phyloP scores from a whole-genome alignment of 2,113 vertebrate species.

The Leptocoma aspasia region DNA sequence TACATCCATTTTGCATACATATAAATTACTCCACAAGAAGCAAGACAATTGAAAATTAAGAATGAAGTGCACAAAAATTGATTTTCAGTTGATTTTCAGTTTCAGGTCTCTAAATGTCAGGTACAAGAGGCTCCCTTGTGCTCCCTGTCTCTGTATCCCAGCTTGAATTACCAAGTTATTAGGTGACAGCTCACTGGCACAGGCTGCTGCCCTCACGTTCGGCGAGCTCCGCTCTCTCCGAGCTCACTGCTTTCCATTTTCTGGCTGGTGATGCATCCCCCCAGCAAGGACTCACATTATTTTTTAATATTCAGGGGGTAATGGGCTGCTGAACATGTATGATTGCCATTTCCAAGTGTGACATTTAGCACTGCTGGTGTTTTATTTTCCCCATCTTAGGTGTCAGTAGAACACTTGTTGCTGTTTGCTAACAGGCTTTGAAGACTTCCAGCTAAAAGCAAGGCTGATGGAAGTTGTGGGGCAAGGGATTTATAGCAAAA shows the following conservation, averaged over 20 bases:
- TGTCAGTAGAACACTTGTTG: not conserved
- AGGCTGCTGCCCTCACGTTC: rapidly evolving
- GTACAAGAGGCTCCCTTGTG: not conserved
- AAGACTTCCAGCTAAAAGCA: not conserved
- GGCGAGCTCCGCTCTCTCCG: not conserved
- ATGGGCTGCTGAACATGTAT: not conserved
- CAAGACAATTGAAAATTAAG: not conserved
- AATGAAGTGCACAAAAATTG: not conserved
- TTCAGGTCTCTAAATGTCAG: not conserved
- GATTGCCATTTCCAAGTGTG: not conserved
- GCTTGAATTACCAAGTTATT: not conserved
- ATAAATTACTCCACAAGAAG: not conserved
- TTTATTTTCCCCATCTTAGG: not conserved
- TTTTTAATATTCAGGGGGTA: not conserved
- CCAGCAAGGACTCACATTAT: not conserved
- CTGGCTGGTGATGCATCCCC: not conserved
- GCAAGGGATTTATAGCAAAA: not conserved
- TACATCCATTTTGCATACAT: not conserved
- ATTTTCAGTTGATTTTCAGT: not conserved
- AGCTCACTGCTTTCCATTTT: not conserved
- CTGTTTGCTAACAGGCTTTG: not conserved
- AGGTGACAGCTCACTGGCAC: not conserved
- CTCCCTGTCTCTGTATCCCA: not conserved
- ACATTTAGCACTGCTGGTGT: not conserved
- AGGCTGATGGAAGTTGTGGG: not conserved